phyloP scores from a whole-genome alignment of 2,113 vertebrate genomes.

The Donacobius atricapilla region DNA sequence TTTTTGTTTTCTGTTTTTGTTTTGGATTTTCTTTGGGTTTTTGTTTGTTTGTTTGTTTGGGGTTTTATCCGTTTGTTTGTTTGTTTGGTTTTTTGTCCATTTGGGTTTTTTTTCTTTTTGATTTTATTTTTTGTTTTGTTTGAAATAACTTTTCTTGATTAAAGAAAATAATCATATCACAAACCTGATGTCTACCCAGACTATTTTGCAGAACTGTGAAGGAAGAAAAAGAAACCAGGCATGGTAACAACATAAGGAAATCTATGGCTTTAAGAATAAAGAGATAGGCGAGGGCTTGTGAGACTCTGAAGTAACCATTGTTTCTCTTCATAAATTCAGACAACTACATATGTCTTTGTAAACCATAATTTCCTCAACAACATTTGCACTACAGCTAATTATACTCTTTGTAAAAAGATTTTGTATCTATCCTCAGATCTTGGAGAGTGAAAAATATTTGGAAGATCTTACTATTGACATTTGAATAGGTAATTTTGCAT shows the following conservation, averaged over 20 bases:
- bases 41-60: too few species aligned
- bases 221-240: background rate
- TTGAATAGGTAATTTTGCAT: background rate
- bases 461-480: background rate
- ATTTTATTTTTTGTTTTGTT: background rate
- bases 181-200: background rate
- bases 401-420: background rate
- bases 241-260: background rate
- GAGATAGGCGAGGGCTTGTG: background rate
- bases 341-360: rapidly evolving
- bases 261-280: background rate
- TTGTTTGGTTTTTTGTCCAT: background rate
- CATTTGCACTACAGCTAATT: background rate
- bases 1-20: background rate
- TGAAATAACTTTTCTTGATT: background rate
- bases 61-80: background rate
- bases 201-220: background rate
- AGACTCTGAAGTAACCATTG: background rate
- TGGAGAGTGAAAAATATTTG: background rate
- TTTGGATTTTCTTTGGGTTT: background rate
- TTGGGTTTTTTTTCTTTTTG: background rate
- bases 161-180: background rate
- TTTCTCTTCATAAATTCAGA: background rate
- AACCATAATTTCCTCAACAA: background rate
- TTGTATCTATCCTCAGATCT: background rate